phyloP scores from a whole-genome alignment of 2,888 invertebrate species.

The Sussaba pulchella region DNA sequence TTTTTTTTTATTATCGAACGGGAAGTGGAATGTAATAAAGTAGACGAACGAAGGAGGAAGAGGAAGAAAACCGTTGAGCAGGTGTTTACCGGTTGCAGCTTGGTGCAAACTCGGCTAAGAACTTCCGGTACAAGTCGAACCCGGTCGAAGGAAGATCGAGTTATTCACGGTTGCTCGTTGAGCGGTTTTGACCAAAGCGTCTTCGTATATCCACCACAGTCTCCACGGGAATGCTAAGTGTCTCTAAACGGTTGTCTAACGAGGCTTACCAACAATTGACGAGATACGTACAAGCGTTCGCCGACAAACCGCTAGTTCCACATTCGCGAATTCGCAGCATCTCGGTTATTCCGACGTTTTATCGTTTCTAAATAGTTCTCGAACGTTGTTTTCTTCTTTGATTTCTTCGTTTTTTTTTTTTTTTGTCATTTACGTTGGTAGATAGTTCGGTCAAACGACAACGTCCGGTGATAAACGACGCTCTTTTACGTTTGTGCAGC shows the following conservation, averaged over 20 bases:
- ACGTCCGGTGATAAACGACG: background rate
- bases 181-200: background rate
- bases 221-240: slow-evolving; percentile 71
- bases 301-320: slow-evolving; percentile 7
- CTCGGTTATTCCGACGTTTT: background rate
- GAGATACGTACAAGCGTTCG: slow-evolving; percentile 17
- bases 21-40: background rate
- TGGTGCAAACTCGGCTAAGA: slow-evolving; percentile 34
- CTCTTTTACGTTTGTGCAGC: background rate
- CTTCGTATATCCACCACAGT: slow-evolving; percentile 7
- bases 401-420: no score
- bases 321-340: background rate
- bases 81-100: background rate
- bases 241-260: slow-evolving; percentile 77
- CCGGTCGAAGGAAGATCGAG: slow-evolving; percentile 34
- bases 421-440: no score
- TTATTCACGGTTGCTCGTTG: slow-evolving; percentile 25
- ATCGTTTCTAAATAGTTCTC: slow-evolving; percentile 34
- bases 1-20: background rate
- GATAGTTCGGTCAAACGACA: no score
- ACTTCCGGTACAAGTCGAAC: slow-evolving; percentile 32
- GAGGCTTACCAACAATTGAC: slow-evolving; percentile 72
- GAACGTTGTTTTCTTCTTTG: slow-evolving; percentile 38
- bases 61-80: slow-evolving; percentile 12
- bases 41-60: slow-evolving; percentile 1